Percentiles rank a stretch among this genome's conserved stretches.
phyloP scores from a whole-genome alignment of 2,113 vertebrate genomes.

The Todiramphus saurophagus region DNA sequence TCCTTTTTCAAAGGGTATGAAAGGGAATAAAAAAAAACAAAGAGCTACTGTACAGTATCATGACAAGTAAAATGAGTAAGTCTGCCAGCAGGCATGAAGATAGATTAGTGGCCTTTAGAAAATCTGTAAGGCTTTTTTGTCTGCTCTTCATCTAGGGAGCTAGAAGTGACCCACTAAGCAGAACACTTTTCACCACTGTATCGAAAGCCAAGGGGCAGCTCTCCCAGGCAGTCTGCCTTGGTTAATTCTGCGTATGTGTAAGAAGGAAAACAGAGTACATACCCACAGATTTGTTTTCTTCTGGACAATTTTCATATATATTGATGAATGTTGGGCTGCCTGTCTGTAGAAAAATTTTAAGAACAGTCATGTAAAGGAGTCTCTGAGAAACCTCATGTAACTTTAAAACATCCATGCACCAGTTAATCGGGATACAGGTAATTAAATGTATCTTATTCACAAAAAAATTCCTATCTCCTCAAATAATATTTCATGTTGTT shows the following conservation, averaged over 20 bases:
- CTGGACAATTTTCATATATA: constrained; percentile 87
- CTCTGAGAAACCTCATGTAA: background rate
- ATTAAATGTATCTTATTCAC: background rate
- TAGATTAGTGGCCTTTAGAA: constrained; percentile 37
- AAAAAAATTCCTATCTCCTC: background rate
- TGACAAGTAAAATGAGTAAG: background rate
- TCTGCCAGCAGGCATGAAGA: background rate
- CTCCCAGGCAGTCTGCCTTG: background rate
- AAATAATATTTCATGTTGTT: background rate
- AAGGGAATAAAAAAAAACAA: constrained; percentile 21
- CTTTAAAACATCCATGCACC: background rate
- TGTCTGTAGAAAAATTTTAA: constrained; percentile 71
- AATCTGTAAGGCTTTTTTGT: background rate
- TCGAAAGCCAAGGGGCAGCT: background rate
- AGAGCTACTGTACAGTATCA: constrained; percentile 50
- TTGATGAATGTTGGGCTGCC: constrained; percentile 71
- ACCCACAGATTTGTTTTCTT: constrained; percentile 67
- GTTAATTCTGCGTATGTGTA: background rate
- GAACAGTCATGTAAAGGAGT: background rate
- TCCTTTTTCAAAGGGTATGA: constrained; percentile 11
- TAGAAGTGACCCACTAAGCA: background rate
- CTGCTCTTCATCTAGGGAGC: background rate
- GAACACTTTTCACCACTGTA: constrained; percentile 1
- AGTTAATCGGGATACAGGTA: background rate
- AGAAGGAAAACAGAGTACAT: constrained; percentile 26